A percentile compares a stretch with the other conserved stretches of the same genome.
Conservation (phyloP, 2,113 vertebrate genomes). For the Paracyprichromis sp. region DNA sequence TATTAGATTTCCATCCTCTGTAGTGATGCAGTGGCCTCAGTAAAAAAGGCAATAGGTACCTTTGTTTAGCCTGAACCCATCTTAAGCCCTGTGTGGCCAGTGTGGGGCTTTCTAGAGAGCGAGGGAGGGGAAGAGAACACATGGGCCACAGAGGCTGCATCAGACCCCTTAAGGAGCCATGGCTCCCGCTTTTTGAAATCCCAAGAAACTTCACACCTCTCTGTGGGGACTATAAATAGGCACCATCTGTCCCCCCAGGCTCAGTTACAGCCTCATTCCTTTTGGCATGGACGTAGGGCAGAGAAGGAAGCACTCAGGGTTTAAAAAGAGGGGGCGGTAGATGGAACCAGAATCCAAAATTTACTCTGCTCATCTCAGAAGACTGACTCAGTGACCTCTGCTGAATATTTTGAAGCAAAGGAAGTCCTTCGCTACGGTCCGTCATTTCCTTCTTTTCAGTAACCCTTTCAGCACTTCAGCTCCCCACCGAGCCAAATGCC, state of each 20-base stretch:
- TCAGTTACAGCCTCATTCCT: constrained; percentile 73
- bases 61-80: constrained; percentile 64
- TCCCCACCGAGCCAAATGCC: neutral
- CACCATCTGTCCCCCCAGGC: constrained; percentile 72
- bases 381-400: constrained; percentile 24
- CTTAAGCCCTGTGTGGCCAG: constrained; percentile 51
- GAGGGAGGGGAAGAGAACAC: constrained; percentile 3
- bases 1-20: constrained; percentile 16
- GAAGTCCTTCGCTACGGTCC: neutral
- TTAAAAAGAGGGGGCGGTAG: neutral
- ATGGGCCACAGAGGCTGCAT: constrained; percentile 35
- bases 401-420: neutral
- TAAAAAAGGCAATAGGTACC: constrained; percentile 39
- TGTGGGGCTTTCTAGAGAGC: constrained; percentile 29
- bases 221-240: constrained; percentile 70
- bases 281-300: constrained; percentile 50
- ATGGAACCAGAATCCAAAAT: constrained; percentile 7
- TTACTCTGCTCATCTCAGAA: constrained; percentile 26
- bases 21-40: constrained; percentile 28
- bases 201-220: constrained; percentile 78
- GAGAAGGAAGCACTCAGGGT: constrained; percentile 36
- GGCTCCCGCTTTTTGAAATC: constrained; percentile 59
- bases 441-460: neutral
- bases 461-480: neutral
- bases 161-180: constrained; percentile 71